Evolutionary conservation across 2,113 vertebrate species (phyloP).

Genomic region (Peromyscus maniculatus): DNA sequence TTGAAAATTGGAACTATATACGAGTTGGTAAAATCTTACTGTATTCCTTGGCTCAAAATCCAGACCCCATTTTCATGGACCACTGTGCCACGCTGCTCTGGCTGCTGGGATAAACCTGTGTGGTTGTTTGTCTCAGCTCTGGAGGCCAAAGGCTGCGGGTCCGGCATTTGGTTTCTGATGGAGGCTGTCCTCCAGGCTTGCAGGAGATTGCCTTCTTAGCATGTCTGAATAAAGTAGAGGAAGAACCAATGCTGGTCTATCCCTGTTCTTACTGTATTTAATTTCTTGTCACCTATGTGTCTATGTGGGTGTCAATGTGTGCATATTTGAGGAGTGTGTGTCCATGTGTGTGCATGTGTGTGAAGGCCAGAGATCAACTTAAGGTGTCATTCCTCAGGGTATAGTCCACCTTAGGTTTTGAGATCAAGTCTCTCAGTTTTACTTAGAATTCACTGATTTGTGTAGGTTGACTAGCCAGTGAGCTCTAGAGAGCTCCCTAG

Average conservation of each 20-base stretch:
- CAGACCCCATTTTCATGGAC: rapidly evolving
- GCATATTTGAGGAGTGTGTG: background rate
- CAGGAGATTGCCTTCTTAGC: background rate
- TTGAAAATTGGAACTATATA: conserved; percentile 30
- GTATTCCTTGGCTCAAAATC: background rate
- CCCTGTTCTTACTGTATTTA: background rate
- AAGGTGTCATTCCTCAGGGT: background rate
- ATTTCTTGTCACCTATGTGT: background rate
- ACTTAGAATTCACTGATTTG: too few species aligned
- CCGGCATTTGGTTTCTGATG: background rate
- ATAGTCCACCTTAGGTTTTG: background rate
- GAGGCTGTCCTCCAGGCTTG: background rate
- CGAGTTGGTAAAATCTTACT: background rate
- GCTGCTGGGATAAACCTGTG: background rate
- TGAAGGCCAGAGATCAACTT: background rate
- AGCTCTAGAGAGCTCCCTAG: background rate
- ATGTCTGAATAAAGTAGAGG: background rate
- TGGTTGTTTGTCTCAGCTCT: background rate
- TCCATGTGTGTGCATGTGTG: background rate
- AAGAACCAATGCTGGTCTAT: too few species aligned
- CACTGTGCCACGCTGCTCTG: too few species aligned
- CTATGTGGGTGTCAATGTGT: background rate
- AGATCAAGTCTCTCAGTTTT: background rate
- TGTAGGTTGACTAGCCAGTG: too few species aligned
- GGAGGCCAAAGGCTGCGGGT: background rate